These are phyloP conservation scores for Nothocercus julius DNA, from an alignment of 2,113 vertebrate species.

Conservation along the genomic window DNA sequence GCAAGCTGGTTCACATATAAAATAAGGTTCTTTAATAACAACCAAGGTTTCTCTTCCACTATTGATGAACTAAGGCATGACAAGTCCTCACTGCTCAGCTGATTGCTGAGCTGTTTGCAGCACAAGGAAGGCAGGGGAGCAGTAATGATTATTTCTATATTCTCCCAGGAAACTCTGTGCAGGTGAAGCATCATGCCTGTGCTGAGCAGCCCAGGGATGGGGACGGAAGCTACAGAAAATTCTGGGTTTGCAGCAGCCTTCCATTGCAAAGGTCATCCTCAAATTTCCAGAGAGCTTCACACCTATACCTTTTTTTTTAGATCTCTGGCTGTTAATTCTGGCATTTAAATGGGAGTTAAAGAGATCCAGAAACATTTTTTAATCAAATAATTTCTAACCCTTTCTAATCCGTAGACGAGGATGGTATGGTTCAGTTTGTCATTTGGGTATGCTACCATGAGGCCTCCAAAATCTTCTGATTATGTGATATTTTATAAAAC, in stretches of 20 bases:
- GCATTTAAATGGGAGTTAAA: not conserved
- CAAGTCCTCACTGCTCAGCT: not conserved
- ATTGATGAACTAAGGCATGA: slow-evolving; percentile 2
- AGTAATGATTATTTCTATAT: not conserved
- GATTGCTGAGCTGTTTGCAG: not conserved
- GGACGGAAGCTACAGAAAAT: rapidly evolving
- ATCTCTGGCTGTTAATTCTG: not conserved
- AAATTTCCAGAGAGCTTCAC: not conserved
- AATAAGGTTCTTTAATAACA: slow-evolving; percentile 7
- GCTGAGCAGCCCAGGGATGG: rapidly evolving
- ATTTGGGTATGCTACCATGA: not conserved
- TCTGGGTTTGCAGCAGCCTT: not conserved
- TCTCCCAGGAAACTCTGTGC: not conserved
- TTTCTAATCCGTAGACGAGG: not conserved
- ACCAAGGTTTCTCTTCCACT: not conserved
- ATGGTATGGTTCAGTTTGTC: not conserved
- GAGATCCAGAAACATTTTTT: not conserved
- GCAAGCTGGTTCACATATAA: not conserved
- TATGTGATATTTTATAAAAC: not conserved
- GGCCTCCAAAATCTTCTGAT: not conserved
- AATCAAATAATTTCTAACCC: not conserved
- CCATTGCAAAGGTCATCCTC: rapidly evolving
- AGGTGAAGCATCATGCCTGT: not conserved
- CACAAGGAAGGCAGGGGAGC: not conserved
- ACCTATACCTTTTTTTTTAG: not conserved